Base-by-base conservation (phyloP, 2,797 vertebrate species). In the Neoniphon sammara region DNA sequence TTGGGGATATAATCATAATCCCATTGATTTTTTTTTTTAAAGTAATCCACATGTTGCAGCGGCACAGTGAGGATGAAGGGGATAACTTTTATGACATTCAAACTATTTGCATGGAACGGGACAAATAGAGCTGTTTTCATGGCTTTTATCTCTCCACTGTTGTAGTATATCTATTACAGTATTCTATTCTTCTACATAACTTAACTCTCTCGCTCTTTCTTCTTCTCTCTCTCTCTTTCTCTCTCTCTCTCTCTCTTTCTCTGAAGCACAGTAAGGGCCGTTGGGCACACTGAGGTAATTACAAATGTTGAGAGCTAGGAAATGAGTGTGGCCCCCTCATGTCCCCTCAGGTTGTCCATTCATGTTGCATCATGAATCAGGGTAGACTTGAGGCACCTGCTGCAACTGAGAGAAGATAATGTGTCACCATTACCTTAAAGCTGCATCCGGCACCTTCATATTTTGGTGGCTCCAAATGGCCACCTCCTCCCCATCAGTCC, bases 401-500 rank as follows among this genome's bases (percentile, higher is more conserved):
- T 74, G 70, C 73, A 83, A 75, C 70, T 4, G 2, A 55, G 46
- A 80, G 59, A 56, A 72, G 78, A 83, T 62, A 42, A 68, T 52
- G 67, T 62, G 57, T 62, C 14, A 17, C 14, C 39, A 12, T 27
- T n/a, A 39, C 30, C 31, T 58, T 34, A 36, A 46, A 25, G 9
- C 23, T 36, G 52, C 36, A 55, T 34, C 55, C 5, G 1, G 6
- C 34, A 54, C 15, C 23, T 59, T 34, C 31, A 34, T 8, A 34
- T 34, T 34, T 34, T 34, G 44, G 44, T 15, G 44, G 15, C 47
- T 74, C 20, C 20, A 52, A 58, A 52, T 25, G 10, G 14, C 54
- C 46, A 20, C 46, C n/a, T 46, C 44, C 15, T 46, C 15, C 89
- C 97, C 97, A 23, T 98, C 97, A 0, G 92, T 99, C 53, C 97